Conservation (phyloP, 2,888 invertebrate genomes). For the Prenolepis imparis region DNA sequence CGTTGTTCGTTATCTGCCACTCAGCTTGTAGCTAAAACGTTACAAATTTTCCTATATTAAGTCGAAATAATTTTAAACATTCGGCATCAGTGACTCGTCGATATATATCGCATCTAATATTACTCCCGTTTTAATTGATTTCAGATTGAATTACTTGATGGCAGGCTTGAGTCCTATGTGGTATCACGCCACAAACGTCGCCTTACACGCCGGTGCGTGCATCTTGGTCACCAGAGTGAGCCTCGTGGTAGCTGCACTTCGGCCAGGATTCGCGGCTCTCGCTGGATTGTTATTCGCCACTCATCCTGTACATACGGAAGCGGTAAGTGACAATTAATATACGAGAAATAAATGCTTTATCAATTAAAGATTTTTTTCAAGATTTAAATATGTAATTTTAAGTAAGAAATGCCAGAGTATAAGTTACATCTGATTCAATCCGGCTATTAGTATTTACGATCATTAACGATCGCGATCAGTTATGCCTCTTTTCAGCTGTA, state of each 20-base stretch:
- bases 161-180: constrained; percentile 91
- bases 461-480: not conserved
- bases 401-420: not conserved
- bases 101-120: not conserved
- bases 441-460: not conserved
- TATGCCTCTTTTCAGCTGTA: not conserved
- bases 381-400: not conserved
- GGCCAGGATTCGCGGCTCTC: constrained; percentile 90
- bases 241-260: constrained; percentile 90
- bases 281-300: constrained; percentile 93
- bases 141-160: constrained; percentile 91
- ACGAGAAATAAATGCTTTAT: not conserved
- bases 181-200: constrained; percentile 93
- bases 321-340: constrained; percentile 89
- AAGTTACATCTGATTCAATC: not conserved
- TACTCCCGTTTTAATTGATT: constrained; percentile 82
- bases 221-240: constrained; percentile 91
- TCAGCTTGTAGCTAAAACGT: not conserved
- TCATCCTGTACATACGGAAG: constrained; percentile 96
- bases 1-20: not conserved
- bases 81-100: not conserved
- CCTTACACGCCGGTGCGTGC: constrained; percentile 92
- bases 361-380: not conserved
- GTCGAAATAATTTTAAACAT: not conserved
- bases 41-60: not conserved